These are phyloP conservation scores for Laupala kohalensis DNA, from an alignment of 1,140 invertebrate species.

Conservation along the genomic window DNA sequence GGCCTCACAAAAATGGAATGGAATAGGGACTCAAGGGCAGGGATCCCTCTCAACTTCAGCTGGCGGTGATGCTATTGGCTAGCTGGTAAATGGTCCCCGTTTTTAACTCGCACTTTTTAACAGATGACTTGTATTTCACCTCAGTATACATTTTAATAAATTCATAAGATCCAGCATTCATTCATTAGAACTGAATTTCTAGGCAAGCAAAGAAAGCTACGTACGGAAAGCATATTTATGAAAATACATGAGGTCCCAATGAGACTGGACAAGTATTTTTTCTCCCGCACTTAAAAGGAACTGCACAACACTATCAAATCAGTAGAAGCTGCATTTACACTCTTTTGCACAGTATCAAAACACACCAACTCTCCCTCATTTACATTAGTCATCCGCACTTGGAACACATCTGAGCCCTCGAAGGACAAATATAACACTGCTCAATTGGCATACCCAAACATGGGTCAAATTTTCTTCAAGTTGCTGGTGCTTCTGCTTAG, in stretches of 20 bases:
- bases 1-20: neutral
- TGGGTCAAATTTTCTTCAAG: too few species aligned
- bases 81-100: neutral
- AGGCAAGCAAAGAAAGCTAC: neutral
- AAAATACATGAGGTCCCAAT: neutral
- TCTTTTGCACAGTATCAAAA: neutral
- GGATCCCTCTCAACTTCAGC: too few species aligned
- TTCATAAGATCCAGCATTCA: neutral
- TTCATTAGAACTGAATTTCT: neutral
- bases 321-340: neutral
- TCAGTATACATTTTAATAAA: neutral
- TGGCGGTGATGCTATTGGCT: neutral
- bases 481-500: neutral
- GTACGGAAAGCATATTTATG: neutral
- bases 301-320: neutral
- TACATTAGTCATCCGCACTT: neutral
- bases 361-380: neutral
- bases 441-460: too few species aligned
- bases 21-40: neutral
- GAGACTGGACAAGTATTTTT: neutral
- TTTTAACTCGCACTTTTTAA: neutral
- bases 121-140: neutral
- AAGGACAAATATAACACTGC: neutral
- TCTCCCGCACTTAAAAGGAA: neutral
- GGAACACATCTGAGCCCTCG: neutral